These are phyloP conservation scores for Galaxias olidus DNA, from an alignment of 2,797 vertebrate species.

Conservation along the genomic window DNA sequence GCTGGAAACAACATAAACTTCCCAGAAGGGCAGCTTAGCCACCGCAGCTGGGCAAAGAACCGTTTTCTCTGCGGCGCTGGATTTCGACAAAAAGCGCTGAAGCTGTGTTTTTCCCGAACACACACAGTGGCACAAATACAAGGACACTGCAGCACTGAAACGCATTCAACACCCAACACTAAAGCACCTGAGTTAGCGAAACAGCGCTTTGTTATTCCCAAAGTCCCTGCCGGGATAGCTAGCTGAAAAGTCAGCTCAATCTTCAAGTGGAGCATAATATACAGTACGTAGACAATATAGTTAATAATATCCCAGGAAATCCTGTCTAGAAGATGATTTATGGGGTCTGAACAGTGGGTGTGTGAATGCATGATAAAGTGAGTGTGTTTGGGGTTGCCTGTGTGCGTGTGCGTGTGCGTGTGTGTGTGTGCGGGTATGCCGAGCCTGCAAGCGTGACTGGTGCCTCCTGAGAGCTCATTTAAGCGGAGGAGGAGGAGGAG, in stretches of 20 bases:
- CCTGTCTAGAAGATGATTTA: neutral
- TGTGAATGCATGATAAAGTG: neutral
- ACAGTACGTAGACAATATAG: too few relatives aligned
- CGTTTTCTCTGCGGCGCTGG: constrained; percentile 29
- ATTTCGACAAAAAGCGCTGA: constrained; percentile 56
- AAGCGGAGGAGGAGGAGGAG: constrained; percentile 29
- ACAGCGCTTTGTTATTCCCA: constrained; percentile 20
- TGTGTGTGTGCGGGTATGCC: constrained; percentile 25
- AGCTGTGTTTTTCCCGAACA: constrained; percentile 41
- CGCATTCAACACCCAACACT: constrained; percentile 41
- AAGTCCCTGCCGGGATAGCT: constrained; percentile 49
- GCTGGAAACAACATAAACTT: too few relatives aligned
- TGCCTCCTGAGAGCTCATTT: constrained; percentile 64
- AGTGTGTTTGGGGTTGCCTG: constrained; percentile 11
- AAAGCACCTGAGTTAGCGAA: constrained; percentile 44
- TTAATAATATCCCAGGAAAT: neutral
- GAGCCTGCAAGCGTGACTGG: constrained; percentile 51
- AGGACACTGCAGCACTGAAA: constrained; percentile 13
- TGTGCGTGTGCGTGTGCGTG: constrained; percentile 12
- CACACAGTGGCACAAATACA: constrained; percentile 29
- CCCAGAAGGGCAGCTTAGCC: constrained; percentile 33
- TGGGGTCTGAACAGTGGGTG: too few relatives aligned
- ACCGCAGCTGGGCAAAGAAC: constrained; percentile 22
- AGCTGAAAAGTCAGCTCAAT: neutral
- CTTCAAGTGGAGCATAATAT: too few relatives aligned